Percentiles rank a stretch among this genome's conserved stretches.
These are phyloP conservation scores for Montipora foliosa DNA, from an alignment of 64 coral and sea anemone species.

Conservation along the genomic window DNA sequence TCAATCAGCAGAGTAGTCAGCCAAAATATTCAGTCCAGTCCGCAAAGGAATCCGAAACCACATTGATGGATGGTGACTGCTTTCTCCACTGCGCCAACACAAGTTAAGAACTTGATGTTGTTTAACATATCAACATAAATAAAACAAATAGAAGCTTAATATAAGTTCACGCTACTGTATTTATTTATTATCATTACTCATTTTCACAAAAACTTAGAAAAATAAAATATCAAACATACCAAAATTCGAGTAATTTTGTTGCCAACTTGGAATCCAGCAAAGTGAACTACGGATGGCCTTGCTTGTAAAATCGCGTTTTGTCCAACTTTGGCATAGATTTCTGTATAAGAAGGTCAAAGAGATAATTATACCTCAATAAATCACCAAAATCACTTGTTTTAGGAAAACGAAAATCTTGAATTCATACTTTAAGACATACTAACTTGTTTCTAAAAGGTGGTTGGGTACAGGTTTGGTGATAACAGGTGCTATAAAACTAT, in stretches of 20 bases:
- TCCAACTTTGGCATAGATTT: slow-evolving; percentile 91
- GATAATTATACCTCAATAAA: background rate
- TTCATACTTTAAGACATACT: background rate
- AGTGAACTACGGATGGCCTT: slow-evolving; percentile 86
- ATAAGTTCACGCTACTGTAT: too few species aligned
- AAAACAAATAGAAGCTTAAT: too few species aligned
- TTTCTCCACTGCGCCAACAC: too few species aligned
- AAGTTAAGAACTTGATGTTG: too few species aligned
- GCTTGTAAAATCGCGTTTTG: slow-evolving; percentile 81
- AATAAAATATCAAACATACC: slow-evolving; percentile 23
- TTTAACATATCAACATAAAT: too few species aligned
- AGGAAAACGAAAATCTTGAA: background rate
- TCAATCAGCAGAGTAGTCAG: too few species aligned
- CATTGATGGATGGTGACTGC: too few species aligned
- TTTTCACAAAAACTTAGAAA: background rate
- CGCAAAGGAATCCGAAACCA: too few species aligned
- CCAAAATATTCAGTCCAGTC: too few species aligned
- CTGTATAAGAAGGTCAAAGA: slow-evolving; percentile 56
- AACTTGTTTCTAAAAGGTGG: slow-evolving; percentile 96
- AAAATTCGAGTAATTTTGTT: slow-evolving; percentile 73
- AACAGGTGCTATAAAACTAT: slow-evolving; percentile 74
- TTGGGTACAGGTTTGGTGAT: slow-evolving; percentile 81
- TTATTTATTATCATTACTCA: too few species aligned
- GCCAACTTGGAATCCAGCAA: slow-evolving; percentile 88
- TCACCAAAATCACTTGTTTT: background rate